A percentile compares a stretch with the other conserved stretches of the same genome.
Conservation (phyloP, 2,113 vertebrate species). For the Indicator indicator region DNA sequence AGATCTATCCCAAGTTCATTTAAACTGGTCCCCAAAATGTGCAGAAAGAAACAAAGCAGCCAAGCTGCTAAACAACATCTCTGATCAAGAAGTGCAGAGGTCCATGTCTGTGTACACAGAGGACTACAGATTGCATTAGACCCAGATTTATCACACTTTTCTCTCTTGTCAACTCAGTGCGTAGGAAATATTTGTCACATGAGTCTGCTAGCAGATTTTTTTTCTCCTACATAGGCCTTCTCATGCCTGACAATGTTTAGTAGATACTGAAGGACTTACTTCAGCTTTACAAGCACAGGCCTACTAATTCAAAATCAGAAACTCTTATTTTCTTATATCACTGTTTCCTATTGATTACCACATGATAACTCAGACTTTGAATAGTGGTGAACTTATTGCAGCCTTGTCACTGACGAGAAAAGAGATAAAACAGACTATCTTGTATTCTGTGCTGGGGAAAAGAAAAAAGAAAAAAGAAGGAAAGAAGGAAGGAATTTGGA, state of each 20-base stretch:
- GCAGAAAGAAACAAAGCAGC: background rate
- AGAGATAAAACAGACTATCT: background rate
- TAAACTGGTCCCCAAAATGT: background rate
- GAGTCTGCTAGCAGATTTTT: background rate
- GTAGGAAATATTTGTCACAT: background rate
- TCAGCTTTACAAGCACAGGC: background rate
- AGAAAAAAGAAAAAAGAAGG: too few species aligned
- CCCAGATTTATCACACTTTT: background rate
- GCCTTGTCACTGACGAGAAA: background rate
- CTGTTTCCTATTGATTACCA: background rate
- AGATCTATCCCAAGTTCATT: background rate
- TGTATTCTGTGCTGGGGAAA: background rate
- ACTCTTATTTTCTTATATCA: background rate
- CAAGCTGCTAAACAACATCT: background rate
- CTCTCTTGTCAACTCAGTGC: background rate
- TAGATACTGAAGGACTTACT: background rate
- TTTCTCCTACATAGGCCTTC: background rate
- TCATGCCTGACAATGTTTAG: background rate
- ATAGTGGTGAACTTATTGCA: background rate
- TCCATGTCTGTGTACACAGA: background rate
- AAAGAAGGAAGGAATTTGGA: too few species aligned
- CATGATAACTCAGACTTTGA: background rate
- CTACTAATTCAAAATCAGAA: background rate
- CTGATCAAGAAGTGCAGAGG: background rate
- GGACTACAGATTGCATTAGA: background rate